A percentile compares a stretch with the other conserved stretches of the same genome.
Conservation (phyloP, 2,888 invertebrate species). For the Halictus ligatus region DNA sequence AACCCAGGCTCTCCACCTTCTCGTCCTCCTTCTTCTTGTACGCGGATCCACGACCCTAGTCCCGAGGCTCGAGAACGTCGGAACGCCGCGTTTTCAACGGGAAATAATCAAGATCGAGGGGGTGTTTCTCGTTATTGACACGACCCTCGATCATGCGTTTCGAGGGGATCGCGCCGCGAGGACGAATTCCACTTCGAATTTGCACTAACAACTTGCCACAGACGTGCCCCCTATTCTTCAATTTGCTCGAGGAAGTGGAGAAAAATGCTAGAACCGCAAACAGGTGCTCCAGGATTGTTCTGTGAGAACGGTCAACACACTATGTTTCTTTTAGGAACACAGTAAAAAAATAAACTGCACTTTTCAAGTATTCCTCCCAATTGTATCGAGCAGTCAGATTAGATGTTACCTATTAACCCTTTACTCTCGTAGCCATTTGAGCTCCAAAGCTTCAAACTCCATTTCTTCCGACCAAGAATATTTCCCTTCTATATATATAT, state of each 20-base stretch:
- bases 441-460: too few relatives aligned
- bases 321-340: too few relatives aligned
- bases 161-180: background rate
- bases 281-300: too few relatives aligned
- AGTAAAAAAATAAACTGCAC: too few relatives aligned
- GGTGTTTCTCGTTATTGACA: constrained; percentile 9
- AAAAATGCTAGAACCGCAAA: background rate
- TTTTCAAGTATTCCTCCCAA: too few relatives aligned
- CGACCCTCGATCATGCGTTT: background rate
- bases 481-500: too few relatives aligned
- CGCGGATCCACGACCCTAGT: constrained; percentile 17
- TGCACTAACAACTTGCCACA: background rate
- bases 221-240: background rate
- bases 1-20: constrained; percentile 7
- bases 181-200: background rate
- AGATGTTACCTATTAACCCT: too few relatives aligned
- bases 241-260: background rate
- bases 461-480: too few relatives aligned
- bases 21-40: constrained; percentile 18
- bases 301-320: too few relatives aligned
- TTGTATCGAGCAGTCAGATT: too few relatives aligned
- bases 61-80: constrained; percentile 25
- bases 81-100: constrained; percentile 36
- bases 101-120: constrained; percentile 43
- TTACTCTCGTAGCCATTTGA: too few relatives aligned